Base-by-base conservation (phyloP, 2,888 invertebrate genomes). In the Chymomyza caudatula region DNA sequence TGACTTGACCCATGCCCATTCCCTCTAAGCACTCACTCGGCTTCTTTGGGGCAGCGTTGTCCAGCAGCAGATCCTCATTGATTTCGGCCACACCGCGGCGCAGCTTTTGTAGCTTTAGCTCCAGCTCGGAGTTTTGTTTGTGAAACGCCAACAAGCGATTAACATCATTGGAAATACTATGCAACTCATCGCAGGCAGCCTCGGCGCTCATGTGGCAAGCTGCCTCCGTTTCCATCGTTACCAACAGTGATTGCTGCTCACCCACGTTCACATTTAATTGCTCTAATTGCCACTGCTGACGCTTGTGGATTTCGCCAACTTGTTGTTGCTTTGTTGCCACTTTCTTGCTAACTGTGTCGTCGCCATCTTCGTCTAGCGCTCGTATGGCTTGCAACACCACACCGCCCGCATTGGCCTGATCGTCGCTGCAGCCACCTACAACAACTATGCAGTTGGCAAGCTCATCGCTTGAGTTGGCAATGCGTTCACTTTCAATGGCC, bases 121-220 rank as follows among this genome's bases (percentile, higher is more conserved):
- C 88, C 62, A 88, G 61, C 64, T 88, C 87, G 0, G 88, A 88
- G 53, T 87, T 88, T 59, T 88, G 87, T 71, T 88, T 89, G 64
- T 79, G 79, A 56, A 87, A 66, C 60, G 78, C 80, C 66, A 89
- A 70, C 72, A 89, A 57, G 8, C 88, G 88, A 79, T 89, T 89
- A 52, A 89, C 88, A 74, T 89, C 89, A 71, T 88, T 89, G 8
- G 89, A 85, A 67, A 89, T 89, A 74, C 88, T 88, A 52, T 88
- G 81, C 61, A 89, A 65, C 76, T 89, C 87, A 63, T 88, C 85
- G 60, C 88, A 88, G 4, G 81, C 86, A 53, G 84, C 85, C 64
- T 78, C 73, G 44, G 84, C 79, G 55, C 74, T 76, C 56, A 81
- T 63, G 19, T 51, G 17, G 20, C 19, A 51, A 17, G 51, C 13